A percentile compares a stretch with the other conserved stretches of the same genome.
phyloP scores from a whole-genome alignment of 2,113 vertebrate species.

The Scopus umbretta region DNA sequence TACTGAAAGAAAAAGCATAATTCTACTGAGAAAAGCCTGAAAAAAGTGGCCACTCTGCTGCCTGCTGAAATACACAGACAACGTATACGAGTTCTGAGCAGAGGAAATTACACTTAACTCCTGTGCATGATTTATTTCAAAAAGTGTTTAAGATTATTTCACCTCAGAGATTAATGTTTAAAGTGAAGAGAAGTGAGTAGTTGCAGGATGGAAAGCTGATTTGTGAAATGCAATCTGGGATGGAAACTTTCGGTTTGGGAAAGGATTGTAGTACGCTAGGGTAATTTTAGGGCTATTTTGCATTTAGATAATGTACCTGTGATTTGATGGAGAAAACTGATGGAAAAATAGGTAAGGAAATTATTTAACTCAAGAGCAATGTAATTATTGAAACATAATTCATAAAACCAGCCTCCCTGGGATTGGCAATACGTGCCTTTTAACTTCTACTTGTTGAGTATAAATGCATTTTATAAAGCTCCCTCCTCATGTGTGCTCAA shows the following conservation, averaged over 20 bases:
- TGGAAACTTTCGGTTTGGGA: neutral
- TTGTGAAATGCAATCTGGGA: neutral
- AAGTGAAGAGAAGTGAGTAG: neutral
- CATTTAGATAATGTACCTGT: neutral
- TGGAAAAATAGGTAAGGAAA: neutral
- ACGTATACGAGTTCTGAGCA: neutral
- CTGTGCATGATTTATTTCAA: neutral
- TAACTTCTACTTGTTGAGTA: neutral
- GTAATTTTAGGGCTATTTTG: neutral
- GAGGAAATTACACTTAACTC: neutral
- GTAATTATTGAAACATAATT: neutral
- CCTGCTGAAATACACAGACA: neutral
- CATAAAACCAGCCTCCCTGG: neutral
- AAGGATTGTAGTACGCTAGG: neutral
- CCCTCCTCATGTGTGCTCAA: neutral
- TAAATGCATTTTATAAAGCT: neutral
- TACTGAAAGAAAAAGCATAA: neutral
- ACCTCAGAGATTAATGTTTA: neutral
- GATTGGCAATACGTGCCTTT: neutral
- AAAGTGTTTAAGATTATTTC: neutral
- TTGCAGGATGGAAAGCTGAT: neutral
- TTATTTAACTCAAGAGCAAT: neutral
- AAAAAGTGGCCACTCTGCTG: neutral
- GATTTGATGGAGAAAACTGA: slow-evolving; percentile 2
- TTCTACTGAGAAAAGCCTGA: neutral